Base-by-base conservation (phyloP, 2,113 vertebrate species). In the Lepus timidus region DNA sequence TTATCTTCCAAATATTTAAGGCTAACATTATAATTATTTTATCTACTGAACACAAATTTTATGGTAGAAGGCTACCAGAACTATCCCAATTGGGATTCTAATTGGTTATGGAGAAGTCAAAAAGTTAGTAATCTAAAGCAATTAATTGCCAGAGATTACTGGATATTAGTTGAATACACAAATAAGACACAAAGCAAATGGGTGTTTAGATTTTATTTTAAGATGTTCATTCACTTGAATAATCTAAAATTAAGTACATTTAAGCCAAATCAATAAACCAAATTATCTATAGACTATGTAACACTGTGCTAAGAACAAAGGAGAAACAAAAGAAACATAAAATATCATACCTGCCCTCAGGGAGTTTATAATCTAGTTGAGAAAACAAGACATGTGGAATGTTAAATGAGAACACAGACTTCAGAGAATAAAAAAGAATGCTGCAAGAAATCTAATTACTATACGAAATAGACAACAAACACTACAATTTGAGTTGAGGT, bases 361-460 rank as follows among this genome's bases (percentile, higher is more conserved):
- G 88, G 92, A 96, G 88, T 61, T 97, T 97, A 97, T 86, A 95
- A 97, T 97, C 92, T 96, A 97, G 88, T 96, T 96, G 88, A 76
- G 58, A 95, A 97, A 97, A 96, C 25, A 97, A 97, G 95, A 96
- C 74, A 96, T 88, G 94, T 95, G 88, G 90, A 90, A 93, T 95
- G 82, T 96, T 97, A 96, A 96, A 90, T 87, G 95, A 94, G 93
- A 94, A 96, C 79, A 93, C 90, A 95, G 67, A 97, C 71, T 81
- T 90, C 93, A 85, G 75, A 94, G 62, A 96, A 97, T 76, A 96
- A 96, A 92, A 74, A 96, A 95, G 88, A 94, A 93, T 89, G 64
- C 78, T 90, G 73, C 3, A 94, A 93, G 90, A 95, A 14, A 81
- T 80, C 81, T 95, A 94, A 91, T 4, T 93, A 58, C 79, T 79